These are phyloP conservation scores for Tiliacea citrago DNA, from an alignment of 2,888 invertebrate genomes.

Conservation along the genomic window DNA sequence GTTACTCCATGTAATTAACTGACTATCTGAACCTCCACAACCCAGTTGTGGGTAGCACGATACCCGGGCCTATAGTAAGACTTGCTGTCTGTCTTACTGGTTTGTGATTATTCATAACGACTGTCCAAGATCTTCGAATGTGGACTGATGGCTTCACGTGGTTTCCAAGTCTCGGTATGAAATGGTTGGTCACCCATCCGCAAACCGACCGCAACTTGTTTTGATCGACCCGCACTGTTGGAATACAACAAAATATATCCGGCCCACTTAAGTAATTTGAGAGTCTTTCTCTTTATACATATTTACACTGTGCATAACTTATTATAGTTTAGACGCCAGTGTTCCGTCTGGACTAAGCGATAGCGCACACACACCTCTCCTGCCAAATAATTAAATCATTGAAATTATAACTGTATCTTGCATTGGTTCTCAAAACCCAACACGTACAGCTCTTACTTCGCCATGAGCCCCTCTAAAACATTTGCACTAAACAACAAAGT, in stretches of 20 bases:
- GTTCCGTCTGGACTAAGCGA: too few relatives aligned
- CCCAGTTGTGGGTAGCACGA: not conserved
- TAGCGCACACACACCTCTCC: too few relatives aligned
- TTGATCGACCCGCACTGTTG: not conserved
- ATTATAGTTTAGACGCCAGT: too few relatives aligned
- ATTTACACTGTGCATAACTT: too few relatives aligned
- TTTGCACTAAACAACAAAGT: not conserved
- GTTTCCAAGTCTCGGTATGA: not conserved
- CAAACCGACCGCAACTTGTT: not conserved
- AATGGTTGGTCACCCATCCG: not conserved
- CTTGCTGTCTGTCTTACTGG: not conserved
- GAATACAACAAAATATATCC: too few relatives aligned
- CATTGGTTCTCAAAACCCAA: too few relatives aligned
- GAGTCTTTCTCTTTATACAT: too few relatives aligned
- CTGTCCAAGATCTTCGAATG: not conserved
- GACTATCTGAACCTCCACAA: not conserved
- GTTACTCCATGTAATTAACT: not conserved
- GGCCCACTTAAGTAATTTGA: too few relatives aligned
- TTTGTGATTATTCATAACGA: not conserved
- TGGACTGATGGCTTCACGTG: too few relatives aligned
- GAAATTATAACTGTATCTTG: too few relatives aligned
- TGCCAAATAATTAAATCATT: too few relatives aligned
- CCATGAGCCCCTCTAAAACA: too few relatives aligned
- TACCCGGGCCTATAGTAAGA: not conserved
- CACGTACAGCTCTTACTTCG: not conserved